Percentiles rank a stretch among this genome's conserved stretches.
These are phyloP conservation scores for Eupithecia exiguata DNA, from an alignment of 2,888 invertebrate species.

Conservation along the genomic window DNA sequence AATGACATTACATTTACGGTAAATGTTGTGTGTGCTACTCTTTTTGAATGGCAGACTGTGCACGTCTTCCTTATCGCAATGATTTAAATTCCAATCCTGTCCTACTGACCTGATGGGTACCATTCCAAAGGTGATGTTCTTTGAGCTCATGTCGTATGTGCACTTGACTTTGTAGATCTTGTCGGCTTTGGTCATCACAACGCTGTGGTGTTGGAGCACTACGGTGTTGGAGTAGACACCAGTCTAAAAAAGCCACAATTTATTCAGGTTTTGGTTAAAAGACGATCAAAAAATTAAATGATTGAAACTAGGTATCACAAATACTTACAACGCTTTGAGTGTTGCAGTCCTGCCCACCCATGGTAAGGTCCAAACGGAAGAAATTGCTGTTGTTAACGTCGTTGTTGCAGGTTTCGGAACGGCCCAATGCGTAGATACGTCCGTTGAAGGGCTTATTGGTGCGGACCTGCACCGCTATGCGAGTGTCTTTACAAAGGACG, in stretches of 20 bases:
- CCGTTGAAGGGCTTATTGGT: conserved; percentile 98
- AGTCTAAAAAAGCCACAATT: conserved; percentile 83
- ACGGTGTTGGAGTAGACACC: conserved; percentile 97
- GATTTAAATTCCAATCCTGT: conserved; percentile 43
- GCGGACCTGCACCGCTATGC: conserved; percentile 95
- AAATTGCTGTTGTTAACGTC: conserved; percentile 96
- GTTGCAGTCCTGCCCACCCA: conserved; percentile 97
- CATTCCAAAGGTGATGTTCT: conserved; percentile 98
- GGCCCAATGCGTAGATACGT: conserved; percentile 95
- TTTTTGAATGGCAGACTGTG: conserved; percentile 46
- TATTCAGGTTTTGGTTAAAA: background rate
- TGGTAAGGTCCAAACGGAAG: conserved; percentile 95
- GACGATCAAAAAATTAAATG: background rate
- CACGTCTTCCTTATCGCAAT: conserved; percentile 43
- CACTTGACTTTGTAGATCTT: conserved; percentile 98
- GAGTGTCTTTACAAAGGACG: conserved; percentile 96
- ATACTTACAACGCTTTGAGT: conserved; percentile 95
- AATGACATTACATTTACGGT: conserved; percentile 54
- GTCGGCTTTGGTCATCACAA: conserved; percentile 98
- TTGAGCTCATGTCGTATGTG: conserved; percentile 97
- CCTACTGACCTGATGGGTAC: conserved; percentile 93
- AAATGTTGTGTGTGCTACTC: conserved; percentile 49
- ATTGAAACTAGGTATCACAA: background rate
- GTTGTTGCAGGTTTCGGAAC: conserved; percentile 97
- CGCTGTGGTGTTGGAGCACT: conserved; percentile 96